A percentile compares a stretch with the other conserved stretches of the same genome.
Evolutionary conservation across 2,113 vertebrate species (phyloP).

Genomic region (Crotalus horridus): DNA sequence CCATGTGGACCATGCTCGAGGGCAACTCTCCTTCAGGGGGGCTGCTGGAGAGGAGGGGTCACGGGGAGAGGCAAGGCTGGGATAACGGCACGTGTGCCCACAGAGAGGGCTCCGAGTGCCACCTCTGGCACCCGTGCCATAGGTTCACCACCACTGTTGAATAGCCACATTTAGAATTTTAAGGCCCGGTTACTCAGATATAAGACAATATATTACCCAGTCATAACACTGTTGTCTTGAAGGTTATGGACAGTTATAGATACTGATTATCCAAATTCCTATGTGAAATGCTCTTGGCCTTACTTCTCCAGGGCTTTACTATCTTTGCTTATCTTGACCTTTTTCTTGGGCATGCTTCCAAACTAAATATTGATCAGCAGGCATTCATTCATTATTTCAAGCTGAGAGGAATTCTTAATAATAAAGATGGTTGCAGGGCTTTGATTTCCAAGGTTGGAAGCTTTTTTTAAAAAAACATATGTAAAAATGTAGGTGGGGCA

Average conservation of each 20-base stretch:
- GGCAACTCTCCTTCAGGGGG: too few species aligned
- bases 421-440: background rate
- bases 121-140: too few species aligned
- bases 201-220: background rate
- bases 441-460: background rate
- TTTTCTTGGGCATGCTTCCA: background rate
- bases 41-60: too few species aligned
- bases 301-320: background rate
- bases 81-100: too few species aligned
- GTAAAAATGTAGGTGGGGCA: background rate
- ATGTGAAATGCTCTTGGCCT: background rate
- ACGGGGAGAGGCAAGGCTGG: too few species aligned
- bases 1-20: too few species aligned
- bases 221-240: background rate
- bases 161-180: background rate
- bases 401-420: background rate
- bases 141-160: background rate
- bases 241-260: background rate
- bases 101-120: too few species aligned
- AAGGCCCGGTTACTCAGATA: background rate
- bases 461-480: background rate
- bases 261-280: background rate
- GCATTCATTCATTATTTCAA: background rate
- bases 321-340: background rate
- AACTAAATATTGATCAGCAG: background rate